Percentiles rank a stretch among this genome's conserved stretches.
These are phyloP conservation scores for Apogon hyalosoma DNA, from an alignment of 2,797 vertebrate genomes.

Conservation along the genomic window DNA sequence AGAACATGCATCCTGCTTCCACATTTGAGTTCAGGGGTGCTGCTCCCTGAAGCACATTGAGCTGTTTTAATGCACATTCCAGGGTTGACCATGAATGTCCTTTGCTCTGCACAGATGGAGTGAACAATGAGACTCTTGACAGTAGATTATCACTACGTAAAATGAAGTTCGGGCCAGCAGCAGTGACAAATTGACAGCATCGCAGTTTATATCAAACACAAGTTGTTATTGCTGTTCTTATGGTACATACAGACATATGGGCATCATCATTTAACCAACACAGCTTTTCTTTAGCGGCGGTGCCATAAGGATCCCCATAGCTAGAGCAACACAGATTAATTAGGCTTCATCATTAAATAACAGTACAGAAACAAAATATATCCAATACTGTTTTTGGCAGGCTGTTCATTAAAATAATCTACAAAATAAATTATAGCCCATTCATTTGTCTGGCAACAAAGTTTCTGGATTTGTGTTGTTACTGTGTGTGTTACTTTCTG, in stretches of 20 bases:
- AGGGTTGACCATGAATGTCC: conserved; percentile 40
- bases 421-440: conserved; percentile 40
- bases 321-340: conserved; percentile 33
- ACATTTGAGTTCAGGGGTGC: conserved; percentile 61
- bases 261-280: conserved; percentile 31
- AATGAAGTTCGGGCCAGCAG: conserved; percentile 17
- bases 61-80: conserved; percentile 61
- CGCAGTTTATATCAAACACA: conserved; percentile 24
- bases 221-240: conserved; percentile 31
- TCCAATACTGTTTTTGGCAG: conserved; percentile 4
- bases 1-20: conserved; percentile 76
- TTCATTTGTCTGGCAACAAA: conserved; percentile 33
- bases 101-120: conserved; percentile 32
- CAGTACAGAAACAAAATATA: conserved; percentile 24
- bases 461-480: conserved; percentile 1
- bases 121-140: conserved; percentile 36
- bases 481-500: conserved; percentile 4
- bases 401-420: conserved; percentile 40
- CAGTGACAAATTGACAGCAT: conserved; percentile 14
- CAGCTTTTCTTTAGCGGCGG: conserved; percentile 5
- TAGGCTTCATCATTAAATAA: conserved; percentile 31
- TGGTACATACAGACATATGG: conserved; percentile 24
- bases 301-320: conserved; percentile 7
- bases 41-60: conserved; percentile 54
- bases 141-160: conserved; percentile 20